These are phyloP conservation scores for Trichogramma pretiosum DNA, from an alignment of 1,140 invertebrate species.

Conservation along the genomic window DNA sequence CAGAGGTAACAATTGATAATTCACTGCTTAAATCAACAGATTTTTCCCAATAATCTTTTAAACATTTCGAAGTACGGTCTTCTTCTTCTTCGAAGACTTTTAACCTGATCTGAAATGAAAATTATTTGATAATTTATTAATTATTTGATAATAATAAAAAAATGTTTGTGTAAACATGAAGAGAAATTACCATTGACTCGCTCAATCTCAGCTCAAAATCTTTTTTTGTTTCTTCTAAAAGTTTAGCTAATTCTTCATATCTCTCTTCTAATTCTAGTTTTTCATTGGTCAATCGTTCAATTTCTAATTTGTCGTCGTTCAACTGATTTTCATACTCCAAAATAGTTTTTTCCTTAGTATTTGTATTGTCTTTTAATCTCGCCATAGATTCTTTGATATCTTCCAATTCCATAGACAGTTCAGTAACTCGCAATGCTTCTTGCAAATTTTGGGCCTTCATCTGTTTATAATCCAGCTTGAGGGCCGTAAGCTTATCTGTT, in stretches of 20 bases:
- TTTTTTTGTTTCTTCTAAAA: constrained; percentile 11
- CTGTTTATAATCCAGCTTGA: constrained; percentile 26
- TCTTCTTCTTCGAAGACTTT: constrained; percentile 23
- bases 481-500: constrained; percentile 8
- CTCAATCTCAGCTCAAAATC: constrained; percentile 22
- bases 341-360: constrained; percentile 23
- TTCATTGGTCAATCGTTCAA: constrained; percentile 19
- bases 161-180: too few relatives aligned
- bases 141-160: not conserved
- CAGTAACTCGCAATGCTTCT: constrained; percentile 18
- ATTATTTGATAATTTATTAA: not conserved
- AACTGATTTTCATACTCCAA: constrained; percentile 20
- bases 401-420: constrained; percentile 28
- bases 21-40: constrained; percentile 21
- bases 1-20: constrained; percentile 18
- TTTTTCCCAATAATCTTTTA: constrained; percentile 26
- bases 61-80: constrained; percentile 12
- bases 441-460: constrained; percentile 20
- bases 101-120: constrained; percentile 17
- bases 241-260: constrained; percentile 10
- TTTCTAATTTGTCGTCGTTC: constrained; percentile 20
- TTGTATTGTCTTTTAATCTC: constrained; percentile 21
- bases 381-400: constrained; percentile 22
- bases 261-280: constrained; percentile 19
- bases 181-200: not conserved